A percentile compares a stretch with the other conserved stretches of the same genome.
Conservation (phyloP, 2,113 vertebrate genomes). For the Anthoscopus minutus region DNA sequence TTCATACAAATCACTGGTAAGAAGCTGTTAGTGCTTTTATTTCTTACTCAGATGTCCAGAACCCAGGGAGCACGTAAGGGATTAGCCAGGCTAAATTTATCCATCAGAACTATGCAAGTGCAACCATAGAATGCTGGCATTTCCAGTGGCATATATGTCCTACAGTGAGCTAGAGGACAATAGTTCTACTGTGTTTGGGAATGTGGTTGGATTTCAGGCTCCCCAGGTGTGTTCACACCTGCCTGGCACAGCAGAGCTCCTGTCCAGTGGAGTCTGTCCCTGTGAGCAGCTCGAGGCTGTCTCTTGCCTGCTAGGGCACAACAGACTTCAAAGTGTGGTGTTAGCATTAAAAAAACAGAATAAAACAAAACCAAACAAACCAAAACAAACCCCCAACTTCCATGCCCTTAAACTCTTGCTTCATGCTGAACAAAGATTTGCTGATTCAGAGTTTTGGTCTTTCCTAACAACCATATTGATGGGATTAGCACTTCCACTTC, state of each 20-base stretch:
- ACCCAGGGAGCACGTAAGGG: background rate
- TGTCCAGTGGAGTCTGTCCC: rapidly evolving
- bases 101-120: background rate
- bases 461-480: background rate
- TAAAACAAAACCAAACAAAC: background rate
- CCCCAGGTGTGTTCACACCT: background rate
- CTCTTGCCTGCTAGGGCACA: background rate
- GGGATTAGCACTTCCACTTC: background rate
- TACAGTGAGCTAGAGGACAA: background rate
- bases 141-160: background rate
- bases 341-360: background rate
- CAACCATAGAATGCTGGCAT: background rate
- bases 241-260: background rate
- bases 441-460: background rate
- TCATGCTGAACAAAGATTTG: background rate
- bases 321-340: background rate
- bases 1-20: background rate
- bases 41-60: background rate
- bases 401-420: background rate
- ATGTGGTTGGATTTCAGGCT: background rate
- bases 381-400: background rate
- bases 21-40: background rate
- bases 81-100: background rate
- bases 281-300: background rate
- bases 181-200: background rate